These are phyloP conservation scores for Burhinus oedicnemus DNA, from an alignment of 2,113 vertebrate genomes.

Conservation along the genomic window DNA sequence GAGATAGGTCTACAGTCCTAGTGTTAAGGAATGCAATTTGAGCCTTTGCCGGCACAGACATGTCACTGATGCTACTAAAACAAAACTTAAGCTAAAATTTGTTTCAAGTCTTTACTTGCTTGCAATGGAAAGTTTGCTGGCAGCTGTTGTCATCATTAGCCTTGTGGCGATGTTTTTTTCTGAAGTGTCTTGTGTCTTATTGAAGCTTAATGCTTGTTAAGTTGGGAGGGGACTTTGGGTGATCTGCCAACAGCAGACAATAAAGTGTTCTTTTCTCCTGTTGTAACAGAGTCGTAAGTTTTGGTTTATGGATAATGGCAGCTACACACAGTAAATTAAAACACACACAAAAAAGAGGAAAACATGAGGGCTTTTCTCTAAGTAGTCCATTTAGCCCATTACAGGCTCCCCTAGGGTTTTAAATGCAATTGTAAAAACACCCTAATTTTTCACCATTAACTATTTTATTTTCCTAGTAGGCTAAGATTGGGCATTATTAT, in stretches of 20 bases:
- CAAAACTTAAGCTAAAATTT: conserved; percentile 75
- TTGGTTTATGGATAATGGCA: conserved; percentile 59
- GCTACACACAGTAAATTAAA: conserved; percentile 52
- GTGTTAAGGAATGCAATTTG: conserved; percentile 81
- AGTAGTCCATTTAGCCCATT: conserved; percentile 39
- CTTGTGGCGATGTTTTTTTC: conserved; percentile 82
- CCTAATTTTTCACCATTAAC: conserved; percentile 36
- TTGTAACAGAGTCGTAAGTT: conserved; percentile 70
- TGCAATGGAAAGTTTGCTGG: conserved; percentile 79
- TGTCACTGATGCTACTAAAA: conserved; percentile 83
- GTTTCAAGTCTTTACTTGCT: conserved; percentile 84
- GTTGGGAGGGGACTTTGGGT: conserved; percentile 78
- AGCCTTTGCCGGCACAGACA: conserved; percentile 79
- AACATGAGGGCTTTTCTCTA: conserved; percentile 30
- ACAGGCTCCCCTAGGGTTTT: conserved; percentile 4
- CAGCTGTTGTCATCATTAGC: conserved; percentile 86
- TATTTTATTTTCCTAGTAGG: background rate
- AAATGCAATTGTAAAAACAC: background rate
- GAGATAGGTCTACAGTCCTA: conserved; percentile 66
- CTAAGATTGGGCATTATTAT: background rate
- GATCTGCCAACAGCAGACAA: conserved; percentile 78
- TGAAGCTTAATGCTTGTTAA: conserved; percentile 83
- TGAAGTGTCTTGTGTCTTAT: conserved; percentile 80
- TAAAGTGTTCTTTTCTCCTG: conserved; percentile 78
- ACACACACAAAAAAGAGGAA: conserved; percentile 47